Conservation (phyloP, 2,888 invertebrate genomes). For the Stomorhina lunata region DNA sequence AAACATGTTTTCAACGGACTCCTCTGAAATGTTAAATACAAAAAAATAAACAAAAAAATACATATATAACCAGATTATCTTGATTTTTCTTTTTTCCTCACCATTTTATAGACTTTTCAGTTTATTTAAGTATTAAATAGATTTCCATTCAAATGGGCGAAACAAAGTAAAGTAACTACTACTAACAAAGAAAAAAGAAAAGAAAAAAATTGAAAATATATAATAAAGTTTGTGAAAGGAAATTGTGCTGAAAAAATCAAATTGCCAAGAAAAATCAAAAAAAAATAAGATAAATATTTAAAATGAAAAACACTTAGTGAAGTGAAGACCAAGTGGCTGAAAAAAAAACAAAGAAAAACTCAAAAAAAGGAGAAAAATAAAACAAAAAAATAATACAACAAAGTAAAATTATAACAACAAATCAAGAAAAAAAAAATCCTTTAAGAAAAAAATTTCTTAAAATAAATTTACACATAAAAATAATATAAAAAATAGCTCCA, state of each 20-base stretch:
- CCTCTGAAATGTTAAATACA: too few relatives aligned
- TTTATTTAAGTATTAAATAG: constrained; percentile 42
- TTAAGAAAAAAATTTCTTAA: too few relatives aligned
- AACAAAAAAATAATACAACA: too few relatives aligned
- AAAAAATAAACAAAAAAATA: constrained; percentile 7
- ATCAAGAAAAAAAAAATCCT: too few relatives aligned
- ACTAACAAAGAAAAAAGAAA: too few relatives aligned
- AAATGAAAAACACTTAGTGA: too few relatives aligned
- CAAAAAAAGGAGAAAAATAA: too few relatives aligned
- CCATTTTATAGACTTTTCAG: constrained; percentile 34
- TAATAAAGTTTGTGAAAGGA: constrained; percentile 40
- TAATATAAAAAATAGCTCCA: too few relatives aligned
- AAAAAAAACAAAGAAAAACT: background rate
- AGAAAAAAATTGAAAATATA: background rate
- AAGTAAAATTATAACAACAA: too few relatives aligned
- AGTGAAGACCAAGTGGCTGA: too few relatives aligned
- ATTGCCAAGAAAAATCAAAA: background rate
- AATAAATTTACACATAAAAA: too few relatives aligned
- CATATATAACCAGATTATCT: constrained; percentile 40
- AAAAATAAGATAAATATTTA: background rate
- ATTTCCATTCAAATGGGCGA: constrained; percentile 36
- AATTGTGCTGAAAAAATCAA: constrained; percentile 41
- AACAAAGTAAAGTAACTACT: too few relatives aligned
- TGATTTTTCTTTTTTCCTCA: background rate
- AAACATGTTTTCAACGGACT: constrained; percentile 2